Evolutionary conservation across 1,140 invertebrate genomes (phyloP), one percentile per base, ranked within the genome.

Genomic region (Cherax quadricarinatus): DNA sequence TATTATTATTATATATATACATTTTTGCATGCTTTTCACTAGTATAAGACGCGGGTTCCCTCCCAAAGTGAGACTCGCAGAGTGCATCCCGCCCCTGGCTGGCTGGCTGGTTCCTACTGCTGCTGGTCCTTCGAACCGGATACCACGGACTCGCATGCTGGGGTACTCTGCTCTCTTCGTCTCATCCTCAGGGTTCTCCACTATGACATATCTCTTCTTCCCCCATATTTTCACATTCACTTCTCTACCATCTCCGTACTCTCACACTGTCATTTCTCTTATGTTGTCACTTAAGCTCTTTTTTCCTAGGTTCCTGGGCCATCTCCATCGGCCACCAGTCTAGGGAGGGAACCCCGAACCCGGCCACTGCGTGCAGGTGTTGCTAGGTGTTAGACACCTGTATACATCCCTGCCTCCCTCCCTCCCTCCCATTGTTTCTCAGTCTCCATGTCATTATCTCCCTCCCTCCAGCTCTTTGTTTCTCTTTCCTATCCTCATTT

Each of bases 1-100:
- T 83, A 30, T 53, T 57, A 75, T 87, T 18, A 24, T 30, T 48
- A 81, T 81, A 41, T 53, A 41, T 41, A 41, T 41, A 41, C 30
- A 41, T 86, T 86, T 30, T 78, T 91, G 89, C 89, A 91, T 91
- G 89, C 89, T 91, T 91, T 91, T 91, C 89, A 91, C 89, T 91
- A 86, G 88, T 89, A 89, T 84, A 83, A 84, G 88, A 89, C 57
- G 89, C 70, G 89, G 89, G 89, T 86, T 91, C 84, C 89, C 89
- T 91, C 89, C 84, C 60, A 73, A 66, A 49, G 57, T 53, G 84
- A 62, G 21, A 14, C 57, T 30, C 21, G 16, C 41, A 89, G 79
- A 66, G 80, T 70, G 73, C n/a, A 48, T 10, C 81, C 30, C 57
- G 3, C 7, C 79, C 7, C 79, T 66, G 53, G 66, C 48, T 70